Evolutionary conservation across 2,113 vertebrate species (phyloP).

Genomic region (Ailurus styani): DNA sequence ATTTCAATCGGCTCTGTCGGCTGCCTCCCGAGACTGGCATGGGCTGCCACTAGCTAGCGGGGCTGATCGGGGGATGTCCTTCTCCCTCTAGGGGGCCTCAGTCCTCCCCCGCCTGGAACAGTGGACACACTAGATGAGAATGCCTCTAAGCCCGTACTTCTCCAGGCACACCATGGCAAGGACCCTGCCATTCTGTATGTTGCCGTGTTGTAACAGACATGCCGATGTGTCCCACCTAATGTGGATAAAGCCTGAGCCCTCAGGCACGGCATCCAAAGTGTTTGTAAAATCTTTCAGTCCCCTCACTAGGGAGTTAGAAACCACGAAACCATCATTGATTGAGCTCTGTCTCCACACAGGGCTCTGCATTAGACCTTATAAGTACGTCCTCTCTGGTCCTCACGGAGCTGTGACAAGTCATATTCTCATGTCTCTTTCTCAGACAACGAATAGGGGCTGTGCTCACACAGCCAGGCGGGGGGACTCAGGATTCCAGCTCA

Average conservation of each 20-base stretch:
- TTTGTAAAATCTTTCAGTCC: not conserved
- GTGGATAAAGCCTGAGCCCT: not conserved
- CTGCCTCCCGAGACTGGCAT: not conserved
- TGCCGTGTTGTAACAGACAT: not conserved
- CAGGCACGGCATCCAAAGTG: not conserved
- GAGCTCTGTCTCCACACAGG: not conserved
- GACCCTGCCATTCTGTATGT: not conserved
- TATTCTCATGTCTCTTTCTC: not conserved
- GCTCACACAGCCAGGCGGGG: not conserved
- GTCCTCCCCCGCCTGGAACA: not conserved
- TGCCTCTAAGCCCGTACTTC: not conserved
- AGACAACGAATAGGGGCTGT: not conserved
- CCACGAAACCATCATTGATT: not conserved
- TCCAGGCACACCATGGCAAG: not conserved
- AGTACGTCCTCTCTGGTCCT: not conserved
- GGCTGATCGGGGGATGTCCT: not conserved
- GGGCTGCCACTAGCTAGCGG: not conserved
- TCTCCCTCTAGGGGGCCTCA: not conserved
- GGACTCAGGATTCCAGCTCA: not conserved
- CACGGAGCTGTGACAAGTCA: not conserved
- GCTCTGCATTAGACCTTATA: not conserved
- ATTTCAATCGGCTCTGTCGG: not conserved
- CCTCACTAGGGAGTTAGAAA: not conserved
- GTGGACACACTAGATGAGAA: not conserved
- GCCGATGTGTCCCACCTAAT: rapidly evolving